Evolutionary conservation across 2,113 vertebrate species (phyloP), one percentile per base, ranked within the genome.

Genomic region (Lamprologus lemairii): DNA sequence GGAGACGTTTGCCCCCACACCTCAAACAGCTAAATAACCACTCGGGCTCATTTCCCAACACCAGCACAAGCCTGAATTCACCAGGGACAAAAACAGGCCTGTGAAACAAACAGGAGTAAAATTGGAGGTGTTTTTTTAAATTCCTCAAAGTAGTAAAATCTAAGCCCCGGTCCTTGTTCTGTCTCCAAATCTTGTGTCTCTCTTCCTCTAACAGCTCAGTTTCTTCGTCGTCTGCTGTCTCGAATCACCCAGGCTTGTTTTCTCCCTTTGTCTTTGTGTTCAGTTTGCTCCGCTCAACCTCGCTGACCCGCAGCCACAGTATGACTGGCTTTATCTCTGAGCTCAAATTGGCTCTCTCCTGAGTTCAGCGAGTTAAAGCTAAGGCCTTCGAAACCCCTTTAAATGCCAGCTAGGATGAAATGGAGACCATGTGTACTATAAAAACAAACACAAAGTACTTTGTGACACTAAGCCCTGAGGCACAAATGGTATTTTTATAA

Each of bases 1-100:
- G 95, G 93, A 95, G 92, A 87, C 83, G 55, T 87, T 94, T 94
- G 91, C 86, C 89, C 93, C 92, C 85, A 84, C 90, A 91, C 90
- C 92, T 93, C 91, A 91, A 88, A 93, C 87, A 91, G 90, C 89
- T 80, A 90, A 94, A 92, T 91, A 86, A 92, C 88, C 82, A 80
- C 85, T 82, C 7, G 53, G 84, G 80, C 86, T 78, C n/a, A 9
- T 68, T 89, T 86, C 85, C 87, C 78, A 85, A 91, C 60, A 83
- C 28, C 83, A 88, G 84, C 58, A 88, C 84, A 81, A 90, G 80
- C 83, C 17, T 19, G 35, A 89, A 63, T 82, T 83, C 81, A 79
- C 47, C 79, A 51, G 81, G 16, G 57, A 85, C 51, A 3, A 87
- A 88, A 87, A 90, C 63, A 33, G 60, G 16, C 35, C n/a, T 13